Base-by-base conservation (phyloP, 2,797 vertebrate species). In the Tolypeutes matacus region DNA sequence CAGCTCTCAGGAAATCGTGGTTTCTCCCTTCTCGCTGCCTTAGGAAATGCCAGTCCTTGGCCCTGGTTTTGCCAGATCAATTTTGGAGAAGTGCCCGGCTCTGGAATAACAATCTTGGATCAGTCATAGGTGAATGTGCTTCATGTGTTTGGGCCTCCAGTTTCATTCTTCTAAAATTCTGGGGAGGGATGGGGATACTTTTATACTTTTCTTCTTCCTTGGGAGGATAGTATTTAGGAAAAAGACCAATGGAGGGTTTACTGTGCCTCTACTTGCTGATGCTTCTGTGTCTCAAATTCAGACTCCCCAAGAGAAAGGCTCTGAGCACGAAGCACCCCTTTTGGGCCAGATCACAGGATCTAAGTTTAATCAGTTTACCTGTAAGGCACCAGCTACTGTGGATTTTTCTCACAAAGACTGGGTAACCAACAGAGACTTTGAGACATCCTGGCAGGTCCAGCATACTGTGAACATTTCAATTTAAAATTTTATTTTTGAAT, bases 401-500 rank as follows among this genome's bases (percentile, higher is more conserved):
- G 31, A 21, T 80, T 80, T 70, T 93, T 51, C 83, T 76, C 53
- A 36, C 23, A 65, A 65, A 80, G 53, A 65, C 36, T 42, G 51
- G 46, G 21, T 62, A 64, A 42, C 1, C 6, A 0, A 23, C 39
- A 75, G 53, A 29, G 73, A 58, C 76, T 51, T 3, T 8, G 83
- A 88, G 46, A 39, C 64, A 62, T 72, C 62, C 23, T 34, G 73
- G 77, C 25, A 93, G 36, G 29, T 36, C 31, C 60, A 85, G 27
- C 72, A 29, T 34, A 65, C 27, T 58, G 58, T 3, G 31, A 36
- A 64, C 21, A 49, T 80, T 69, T 76, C 67, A 80, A 46, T 64
- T 78, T 81, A 85, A 81, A 93, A 91, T 23, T 77, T 64, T 49
- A 93, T 77, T 88, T 64, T 93, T 91, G 36, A 88, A 34, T 64